A percentile compares a stretch with the other conserved stretches of the same genome.
These are phyloP conservation scores for Ciona savignyi DNA, from an alignment of 23 tunicate genomes.

Conservation along the genomic window DNA sequence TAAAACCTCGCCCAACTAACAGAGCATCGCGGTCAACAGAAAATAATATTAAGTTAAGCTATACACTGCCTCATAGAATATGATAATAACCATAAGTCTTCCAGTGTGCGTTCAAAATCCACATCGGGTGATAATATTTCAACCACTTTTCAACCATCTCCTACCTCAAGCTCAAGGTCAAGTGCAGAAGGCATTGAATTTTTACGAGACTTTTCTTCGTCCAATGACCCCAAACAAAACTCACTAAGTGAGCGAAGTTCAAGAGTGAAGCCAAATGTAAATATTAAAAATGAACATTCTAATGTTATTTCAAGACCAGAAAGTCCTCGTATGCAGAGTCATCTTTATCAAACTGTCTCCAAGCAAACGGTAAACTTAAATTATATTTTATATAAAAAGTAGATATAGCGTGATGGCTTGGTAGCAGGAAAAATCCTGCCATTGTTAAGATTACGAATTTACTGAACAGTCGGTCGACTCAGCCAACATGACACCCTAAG, in stretches of 20 bases:
- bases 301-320: background rate
- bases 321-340: background rate
- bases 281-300: background rate
- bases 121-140: conserved; percentile 8
- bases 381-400: too few relatives aligned
- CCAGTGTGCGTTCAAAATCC: conserved; percentile 20
- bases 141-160: background rate
- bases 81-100: background rate
- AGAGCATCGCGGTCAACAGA: background rate
- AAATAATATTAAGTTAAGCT: background rate
- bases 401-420: too few relatives aligned
- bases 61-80: background rate
- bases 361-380: background rate
- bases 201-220: background rate
- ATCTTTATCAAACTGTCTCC: background rate
- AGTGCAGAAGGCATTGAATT: background rate
- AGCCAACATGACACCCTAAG: too few relatives aligned
- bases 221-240: background rate
- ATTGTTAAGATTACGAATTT: too few relatives aligned
- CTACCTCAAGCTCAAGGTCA: background rate
- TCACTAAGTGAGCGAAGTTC: background rate
- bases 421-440: too few relatives aligned
- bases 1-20: conserved; percentile 5
- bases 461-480: too few relatives aligned
- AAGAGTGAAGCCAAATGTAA: background rate